Base-by-base conservation (phyloP, 2,888 invertebrate genomes). In the Ephialtes manifestator region DNA sequence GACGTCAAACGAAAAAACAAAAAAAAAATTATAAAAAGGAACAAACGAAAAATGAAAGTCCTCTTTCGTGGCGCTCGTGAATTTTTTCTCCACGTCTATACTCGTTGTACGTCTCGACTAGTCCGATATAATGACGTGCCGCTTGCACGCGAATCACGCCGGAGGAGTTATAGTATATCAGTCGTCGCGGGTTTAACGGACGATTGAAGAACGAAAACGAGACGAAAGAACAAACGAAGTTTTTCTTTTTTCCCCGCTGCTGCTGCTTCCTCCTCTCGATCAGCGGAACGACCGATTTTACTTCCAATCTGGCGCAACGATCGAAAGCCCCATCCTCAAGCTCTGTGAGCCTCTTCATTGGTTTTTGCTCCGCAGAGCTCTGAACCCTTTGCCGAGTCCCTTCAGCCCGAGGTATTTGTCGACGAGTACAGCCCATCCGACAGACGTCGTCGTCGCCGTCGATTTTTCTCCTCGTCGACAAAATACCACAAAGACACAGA, bases 41-140 rank as follows among this genome's bases (percentile, higher is more conserved):
- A 43, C 46, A 46, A 67, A 67, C 20, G 15, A 67, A 20, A 46
- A 24, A 67, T 24, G 20, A n/a, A 10, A 39, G 18, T 18, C 65
- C 7, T 68, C 48, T 15, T 13, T 48, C 13, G 68, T 4, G 0
- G n/a, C 15, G 48, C 46, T 39, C 24, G 48, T 46, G 28, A 68
- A 24, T 43, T 68, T 68, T 43, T 28, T 24, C 46, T 15, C 63
- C 24, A 39, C 51, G 15, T 39, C 58, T 35, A 28, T 51, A 51
- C 31, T 48, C 75, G 2, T 46, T 68, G 58, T 46, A 68, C 68
- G 11, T 78, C 60, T 35, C 35, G 20, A 39, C 48, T 20, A 20
- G 10, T 70, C 70, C 63, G 67, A 31, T 63, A 71, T 71, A 78
- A 78, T 70, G 78, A 78, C 35, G 78, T 20, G 13, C 35, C 13